Evolutionary conservation across 30 jellyfish, hydroid and myxozoan species (phyloP).

Genomic region (Aurelia sp.): DNA sequence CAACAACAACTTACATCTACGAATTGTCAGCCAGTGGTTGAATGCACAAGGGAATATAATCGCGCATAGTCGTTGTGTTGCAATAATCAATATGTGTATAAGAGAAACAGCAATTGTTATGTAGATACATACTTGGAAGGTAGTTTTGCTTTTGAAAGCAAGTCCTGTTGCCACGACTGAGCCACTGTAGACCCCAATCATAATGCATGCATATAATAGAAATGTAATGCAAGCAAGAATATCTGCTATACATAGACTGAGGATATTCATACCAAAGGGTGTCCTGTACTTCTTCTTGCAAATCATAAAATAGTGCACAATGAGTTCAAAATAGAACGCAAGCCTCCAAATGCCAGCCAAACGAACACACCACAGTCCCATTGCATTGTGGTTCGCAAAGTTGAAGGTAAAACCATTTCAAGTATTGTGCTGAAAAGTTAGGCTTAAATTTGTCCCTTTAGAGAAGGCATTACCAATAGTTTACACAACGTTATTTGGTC

Average conservation of each 20-base stretch:
- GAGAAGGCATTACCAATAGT: too few relatives aligned
- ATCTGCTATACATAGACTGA: constrained; percentile 33
- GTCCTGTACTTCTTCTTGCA: constrained; percentile 20
- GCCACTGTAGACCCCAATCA: constrained; percentile 14
- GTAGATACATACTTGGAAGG: constrained; percentile 2
- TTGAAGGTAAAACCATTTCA: too few relatives aligned
- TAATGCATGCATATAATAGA: constrained; percentile 3
- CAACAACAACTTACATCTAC: background rate
- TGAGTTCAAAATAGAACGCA: constrained; percentile 1
- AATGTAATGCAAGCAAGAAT: constrained; percentile 3
- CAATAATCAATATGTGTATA: constrained; percentile 21
- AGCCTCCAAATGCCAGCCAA: constrained; percentile 31
- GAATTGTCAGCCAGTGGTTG: background rate
- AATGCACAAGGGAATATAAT: constrained; percentile 12
- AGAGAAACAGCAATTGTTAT: constrained; percentile 5
- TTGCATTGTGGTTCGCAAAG: background rate
- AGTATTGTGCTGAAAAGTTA: too few relatives aligned
- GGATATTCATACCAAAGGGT: constrained; percentile 4
- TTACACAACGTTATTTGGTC: too few relatives aligned
- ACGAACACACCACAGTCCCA: constrained; percentile 26
- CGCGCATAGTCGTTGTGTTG: constrained; percentile 33
- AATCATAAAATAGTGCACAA: background rate
- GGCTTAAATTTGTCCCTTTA: too few relatives aligned
- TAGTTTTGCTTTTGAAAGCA: background rate
- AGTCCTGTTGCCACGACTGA: background rate